phyloP scores from a whole-genome alignment of 2,113 vertebrate genomes.

The Cephalopholis sonnerati region DNA sequence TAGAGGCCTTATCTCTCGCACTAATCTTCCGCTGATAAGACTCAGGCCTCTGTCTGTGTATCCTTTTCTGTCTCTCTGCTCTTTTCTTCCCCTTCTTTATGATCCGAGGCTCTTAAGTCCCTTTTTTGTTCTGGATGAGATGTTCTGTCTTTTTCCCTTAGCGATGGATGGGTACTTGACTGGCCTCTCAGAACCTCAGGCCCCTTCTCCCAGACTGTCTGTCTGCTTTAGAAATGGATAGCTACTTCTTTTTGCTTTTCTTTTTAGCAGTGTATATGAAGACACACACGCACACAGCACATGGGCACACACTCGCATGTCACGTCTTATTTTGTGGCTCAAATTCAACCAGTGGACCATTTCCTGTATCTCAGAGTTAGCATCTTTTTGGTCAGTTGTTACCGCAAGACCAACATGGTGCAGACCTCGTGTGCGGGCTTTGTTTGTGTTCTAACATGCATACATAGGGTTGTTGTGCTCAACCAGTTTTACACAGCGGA shows the following conservation, averaged over 20 bases:
- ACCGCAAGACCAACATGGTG: not conserved
- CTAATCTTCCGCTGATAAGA: conserved; percentile 80
- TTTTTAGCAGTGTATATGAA: not conserved
- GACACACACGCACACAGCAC: not conserved
- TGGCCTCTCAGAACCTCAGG: conserved; percentile 44
- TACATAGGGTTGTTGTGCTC: conserved; percentile 22
- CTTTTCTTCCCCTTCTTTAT: conserved; percentile 70
- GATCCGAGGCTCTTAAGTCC: conserved; percentile 54
- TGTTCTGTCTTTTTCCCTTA: conserved; percentile 43
- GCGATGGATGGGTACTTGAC: conserved; percentile 46
- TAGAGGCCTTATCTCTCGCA: conserved; percentile 76
- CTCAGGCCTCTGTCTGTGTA: conserved; percentile 58
- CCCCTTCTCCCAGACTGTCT: conserved; percentile 16
- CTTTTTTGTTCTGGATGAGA: conserved; percentile 55
- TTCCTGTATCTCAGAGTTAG: conserved; percentile 14
- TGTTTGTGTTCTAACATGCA: conserved; percentile 21
- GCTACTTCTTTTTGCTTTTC: conserved; percentile 2
- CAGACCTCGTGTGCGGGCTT: conserved; percentile 1
- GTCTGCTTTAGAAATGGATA: conserved; percentile 36
- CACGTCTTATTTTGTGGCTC: not conserved
- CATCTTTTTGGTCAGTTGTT: conserved; percentile 14
- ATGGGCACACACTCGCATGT: not conserved
- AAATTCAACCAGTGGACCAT: not conserved
- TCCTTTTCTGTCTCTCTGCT: conserved; percentile 67
- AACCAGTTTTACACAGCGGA: conserved; percentile 52